These are phyloP conservation scores for Aegotheles bennettii DNA, from an alignment of 2,113 vertebrate species.

Conservation along the genomic window DNA sequence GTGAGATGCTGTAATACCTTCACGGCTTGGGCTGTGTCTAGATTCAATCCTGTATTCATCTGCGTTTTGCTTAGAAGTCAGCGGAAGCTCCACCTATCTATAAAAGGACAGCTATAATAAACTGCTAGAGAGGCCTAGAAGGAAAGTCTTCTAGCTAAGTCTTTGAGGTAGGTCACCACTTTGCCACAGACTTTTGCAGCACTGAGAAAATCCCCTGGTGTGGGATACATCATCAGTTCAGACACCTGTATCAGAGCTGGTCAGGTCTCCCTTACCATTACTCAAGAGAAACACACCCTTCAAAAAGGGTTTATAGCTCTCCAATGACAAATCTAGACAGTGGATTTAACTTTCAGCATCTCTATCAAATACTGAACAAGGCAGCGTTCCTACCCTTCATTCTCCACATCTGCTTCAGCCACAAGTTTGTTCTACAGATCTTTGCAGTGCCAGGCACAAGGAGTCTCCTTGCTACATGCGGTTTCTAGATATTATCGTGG, in stretches of 20 bases:
- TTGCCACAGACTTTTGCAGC: not conserved
- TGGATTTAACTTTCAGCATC: not conserved
- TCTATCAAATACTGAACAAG: not conserved
- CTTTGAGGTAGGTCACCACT: not conserved
- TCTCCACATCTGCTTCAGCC: not conserved
- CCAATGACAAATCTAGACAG: not conserved
- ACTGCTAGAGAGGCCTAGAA: not conserved
- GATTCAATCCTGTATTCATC: not conserved
- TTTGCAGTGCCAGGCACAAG: not conserved
- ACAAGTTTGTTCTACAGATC: not conserved
- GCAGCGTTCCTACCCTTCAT: not conserved
- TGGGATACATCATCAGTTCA: not conserved
- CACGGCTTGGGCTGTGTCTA: not conserved
- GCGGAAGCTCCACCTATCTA: not conserved
- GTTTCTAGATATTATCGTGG: not conserved
- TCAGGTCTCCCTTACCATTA: not conserved
- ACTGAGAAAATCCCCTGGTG: not conserved
- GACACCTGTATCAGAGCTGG: not conserved
- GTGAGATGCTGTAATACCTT: not conserved
- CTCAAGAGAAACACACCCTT: not conserved
- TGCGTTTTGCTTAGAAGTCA: not conserved
- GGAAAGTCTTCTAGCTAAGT: not conserved
- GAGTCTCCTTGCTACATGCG: rapidly evolving
- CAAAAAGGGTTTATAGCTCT: not conserved
- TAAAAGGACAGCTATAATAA: not conserved